phyloP scores from a whole-genome alignment of 2,888 invertebrate species.

The Scotopteryx bipunctaria region DNA sequence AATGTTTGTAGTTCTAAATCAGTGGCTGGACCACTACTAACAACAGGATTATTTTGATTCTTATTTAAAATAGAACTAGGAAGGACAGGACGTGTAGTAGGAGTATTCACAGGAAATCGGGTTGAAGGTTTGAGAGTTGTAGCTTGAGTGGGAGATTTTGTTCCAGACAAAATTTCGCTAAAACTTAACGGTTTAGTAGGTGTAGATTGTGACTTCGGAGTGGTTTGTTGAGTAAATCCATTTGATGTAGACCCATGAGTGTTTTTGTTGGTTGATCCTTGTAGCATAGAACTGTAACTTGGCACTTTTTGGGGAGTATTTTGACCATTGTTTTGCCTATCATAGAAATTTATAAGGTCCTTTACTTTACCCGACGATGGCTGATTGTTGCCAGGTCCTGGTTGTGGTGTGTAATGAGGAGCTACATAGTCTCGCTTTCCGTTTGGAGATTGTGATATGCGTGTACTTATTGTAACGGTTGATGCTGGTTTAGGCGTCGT shows the following conservation, averaged over 20 bases:
- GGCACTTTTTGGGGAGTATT: slow-evolving; percentile 51
- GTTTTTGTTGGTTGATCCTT: slow-evolving; percentile 48
- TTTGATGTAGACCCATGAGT: slow-evolving; percentile 33
- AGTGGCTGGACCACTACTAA: slow-evolving; percentile 56
- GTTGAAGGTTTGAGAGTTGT: slow-evolving; percentile 47
- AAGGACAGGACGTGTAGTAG: slow-evolving; percentile 50
- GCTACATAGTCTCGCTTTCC: slow-evolving; percentile 65
- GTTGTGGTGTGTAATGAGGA: slow-evolving; percentile 55
- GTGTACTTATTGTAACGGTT: slow-evolving; percentile 26
- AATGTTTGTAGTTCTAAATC: slow-evolving; percentile 87
- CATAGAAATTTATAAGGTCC: slow-evolving; percentile 70
- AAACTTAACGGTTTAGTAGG: slow-evolving; percentile 60
- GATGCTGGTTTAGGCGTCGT: slow-evolving; percentile 28
- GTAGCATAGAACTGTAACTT: slow-evolving; percentile 69
- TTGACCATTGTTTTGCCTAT: slow-evolving; percentile 50
- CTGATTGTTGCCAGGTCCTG: slow-evolving; percentile 41
- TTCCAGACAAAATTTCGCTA: slow-evolving; percentile 61
- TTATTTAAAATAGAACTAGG: slow-evolving; percentile 76
- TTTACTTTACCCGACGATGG: slow-evolving; percentile 62
- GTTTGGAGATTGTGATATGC: slow-evolving; percentile 22
- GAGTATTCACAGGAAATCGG: slow-evolving; percentile 35
- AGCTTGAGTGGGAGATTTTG: slow-evolving; percentile 48
- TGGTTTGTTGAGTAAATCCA: slow-evolving; percentile 39
- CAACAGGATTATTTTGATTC: slow-evolving; percentile 51
- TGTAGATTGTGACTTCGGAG: slow-evolving; percentile 39